A percentile compares a stretch with the other conserved stretches of the same genome.
phyloP scores from a whole-genome alignment of 2,888 invertebrate genomes.

The Lithophane semibrunnea region DNA sequence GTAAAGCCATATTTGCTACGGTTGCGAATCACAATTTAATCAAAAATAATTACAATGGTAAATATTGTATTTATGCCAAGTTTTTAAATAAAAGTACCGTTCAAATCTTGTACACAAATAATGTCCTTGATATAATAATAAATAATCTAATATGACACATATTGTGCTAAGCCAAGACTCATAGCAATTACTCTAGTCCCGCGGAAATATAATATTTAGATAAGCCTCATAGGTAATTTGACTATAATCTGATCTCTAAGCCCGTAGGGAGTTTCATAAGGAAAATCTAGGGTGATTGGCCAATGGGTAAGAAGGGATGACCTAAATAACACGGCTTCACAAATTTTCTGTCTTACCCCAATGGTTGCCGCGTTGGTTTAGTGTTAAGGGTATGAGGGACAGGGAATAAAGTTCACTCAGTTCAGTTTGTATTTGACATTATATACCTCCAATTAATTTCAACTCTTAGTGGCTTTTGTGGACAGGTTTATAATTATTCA shows the following conservation, averaged over 20 bases:
- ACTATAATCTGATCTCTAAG: constrained; percentile 35
- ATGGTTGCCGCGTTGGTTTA: background rate
- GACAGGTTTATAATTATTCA: too few species aligned
- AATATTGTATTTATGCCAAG: too few species aligned
- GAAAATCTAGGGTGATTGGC: constrained; percentile 10
- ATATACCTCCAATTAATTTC: too few species aligned
- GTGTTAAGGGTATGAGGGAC: too few species aligned
- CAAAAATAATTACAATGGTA: too few species aligned
- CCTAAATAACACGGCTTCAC: background rate
- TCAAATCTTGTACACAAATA: background rate
- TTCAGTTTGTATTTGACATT: too few species aligned
- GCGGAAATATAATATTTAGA: constrained; percentile 23
- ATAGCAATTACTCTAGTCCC: background rate
- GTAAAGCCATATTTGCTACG: too few species aligned
- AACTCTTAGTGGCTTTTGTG: too few species aligned
- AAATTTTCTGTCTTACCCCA: background rate
- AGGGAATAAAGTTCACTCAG: too few species aligned
- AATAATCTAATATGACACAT: background rate
- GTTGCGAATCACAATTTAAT: too few species aligned
- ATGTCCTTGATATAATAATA: background rate
- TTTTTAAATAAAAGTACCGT: too few species aligned
- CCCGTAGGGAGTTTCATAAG: constrained; percentile 7
- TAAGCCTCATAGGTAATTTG: constrained; percentile 22
- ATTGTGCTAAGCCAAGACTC: background rate
- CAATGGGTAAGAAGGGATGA: background rate